Evolutionary conservation across 2,888 invertebrate species (phyloP), one percentile per base, ranked within the genome.

Genomic region (Lacanobia oleracea): DNA sequence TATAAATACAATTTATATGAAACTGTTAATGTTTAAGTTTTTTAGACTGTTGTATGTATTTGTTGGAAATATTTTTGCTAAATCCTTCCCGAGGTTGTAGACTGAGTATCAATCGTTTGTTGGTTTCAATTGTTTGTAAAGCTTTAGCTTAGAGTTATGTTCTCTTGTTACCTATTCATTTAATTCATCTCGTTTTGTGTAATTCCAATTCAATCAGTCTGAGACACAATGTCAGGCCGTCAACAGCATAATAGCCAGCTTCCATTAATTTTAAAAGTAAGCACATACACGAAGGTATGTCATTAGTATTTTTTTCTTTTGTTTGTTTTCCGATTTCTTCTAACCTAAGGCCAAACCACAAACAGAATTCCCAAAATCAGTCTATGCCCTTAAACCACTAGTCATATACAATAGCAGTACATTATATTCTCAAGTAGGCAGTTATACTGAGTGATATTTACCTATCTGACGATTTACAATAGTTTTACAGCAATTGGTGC

Each of bases 401-500:
- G 94, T 95, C 94, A 95, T 92, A 88, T 88, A 88, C 91, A 92
- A 92, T 90, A 93, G 91, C 91, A 93, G 92, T 92, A 87, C 87
- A 88, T 86, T 79, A 83, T 90, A 88, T 90, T 91, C 90, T 91
- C 91, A 92, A 92, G 91, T 92, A 91, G 87, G 85, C 89, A 88
- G 87, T 88, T 87, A 82, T 85, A 86, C 83, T 82, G 83, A 90
- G 88, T 91, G 89, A 91, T 90, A 90, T 88, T 87, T 87, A 89
- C 85, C 84, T 88, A 88, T 86, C 82, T 86, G 86, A 83, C 77
- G 78, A 83, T 74, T 83, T 80, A 83, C 87, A 83, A 85, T 88
- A 87, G 82, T 86, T 79, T 76, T 85, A 79, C 78, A 84, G 72
- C 64, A 83, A 86, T 87, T 77, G 91, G 90, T 91, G 90, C 91